phyloP scores from a whole-genome alignment of 2,113 vertebrate species.

The Oreotrochilus melanogaster region DNA sequence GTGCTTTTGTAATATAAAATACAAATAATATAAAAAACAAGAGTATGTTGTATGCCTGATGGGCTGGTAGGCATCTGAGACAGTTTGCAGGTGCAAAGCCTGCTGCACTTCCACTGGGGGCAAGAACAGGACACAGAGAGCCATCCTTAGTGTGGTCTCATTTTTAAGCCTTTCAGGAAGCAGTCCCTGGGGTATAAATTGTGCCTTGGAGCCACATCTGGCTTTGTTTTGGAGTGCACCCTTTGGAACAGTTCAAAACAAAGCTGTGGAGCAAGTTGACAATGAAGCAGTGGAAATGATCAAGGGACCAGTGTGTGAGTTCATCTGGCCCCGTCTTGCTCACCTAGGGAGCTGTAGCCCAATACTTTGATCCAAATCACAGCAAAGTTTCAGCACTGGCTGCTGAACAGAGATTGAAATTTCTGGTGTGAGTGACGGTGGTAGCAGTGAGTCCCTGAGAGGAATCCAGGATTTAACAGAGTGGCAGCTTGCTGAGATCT shows the following conservation, averaged over 20 bases:
- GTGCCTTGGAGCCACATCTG: neutral
- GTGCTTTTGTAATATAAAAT: neutral
- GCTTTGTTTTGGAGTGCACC: neutral
- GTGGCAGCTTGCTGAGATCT: neutral
- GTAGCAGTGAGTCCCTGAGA: neutral
- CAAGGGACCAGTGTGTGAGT: neutral
- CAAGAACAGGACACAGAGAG: neutral
- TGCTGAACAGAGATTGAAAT: neutral
- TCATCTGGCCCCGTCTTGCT: neutral
- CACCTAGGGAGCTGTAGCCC: neutral
- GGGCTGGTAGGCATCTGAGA: neutral
- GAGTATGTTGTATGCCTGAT: neutral
- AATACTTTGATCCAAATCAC: neutral
- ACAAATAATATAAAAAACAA: neutral
- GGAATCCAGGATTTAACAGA: neutral
- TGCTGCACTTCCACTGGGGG: fast-evolving
- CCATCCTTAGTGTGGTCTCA: neutral
- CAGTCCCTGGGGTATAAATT: too few relatives aligned
- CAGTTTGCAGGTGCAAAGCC: neutral
- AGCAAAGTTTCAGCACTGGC: neutral
- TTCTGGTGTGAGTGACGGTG: neutral
- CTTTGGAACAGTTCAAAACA: neutral
- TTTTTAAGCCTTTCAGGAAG: neutral
- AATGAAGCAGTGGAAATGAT: neutral
- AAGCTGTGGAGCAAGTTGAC: neutral